Evolutionary conservation across 2,797 vertebrate species (phyloP).

Genomic region (Agapornis canus): DNA sequence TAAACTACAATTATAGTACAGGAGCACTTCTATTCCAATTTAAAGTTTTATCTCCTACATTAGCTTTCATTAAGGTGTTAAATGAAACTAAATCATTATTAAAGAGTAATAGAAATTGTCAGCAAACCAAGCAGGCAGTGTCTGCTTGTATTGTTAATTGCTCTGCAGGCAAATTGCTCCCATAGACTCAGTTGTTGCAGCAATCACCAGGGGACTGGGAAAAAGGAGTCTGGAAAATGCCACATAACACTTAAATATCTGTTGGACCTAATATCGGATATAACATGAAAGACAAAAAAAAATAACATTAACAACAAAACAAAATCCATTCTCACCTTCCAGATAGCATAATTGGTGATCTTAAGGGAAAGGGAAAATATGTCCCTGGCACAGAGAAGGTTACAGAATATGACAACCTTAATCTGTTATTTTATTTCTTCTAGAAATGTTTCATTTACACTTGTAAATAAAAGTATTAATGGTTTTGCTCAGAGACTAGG

Average conservation of each 20-base stretch:
- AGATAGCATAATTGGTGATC: conserved; percentile 10
- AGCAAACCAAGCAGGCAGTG: conserved; percentile 30
- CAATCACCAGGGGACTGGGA: background rate
- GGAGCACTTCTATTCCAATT: conserved; percentile 7
- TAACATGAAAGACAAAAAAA: background rate
- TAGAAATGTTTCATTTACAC: conserved; percentile 26
- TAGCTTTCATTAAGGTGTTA: conserved; percentile 70
- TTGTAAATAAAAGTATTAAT: conserved; percentile 40
- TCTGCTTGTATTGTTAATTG: conserved; percentile 5
- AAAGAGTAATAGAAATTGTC: conserved; percentile 43
- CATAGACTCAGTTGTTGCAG: background rate
- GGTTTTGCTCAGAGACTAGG: background rate
- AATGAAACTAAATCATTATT: conserved; percentile 65
- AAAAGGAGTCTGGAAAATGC: background rate
- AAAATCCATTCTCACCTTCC: conserved; percentile 39
- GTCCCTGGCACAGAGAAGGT: background rate
- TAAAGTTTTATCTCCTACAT: conserved; percentile 57
- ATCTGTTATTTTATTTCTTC: conserved; percentile 7
- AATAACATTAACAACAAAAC: background rate
- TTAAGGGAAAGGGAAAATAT: conserved; percentile 34
- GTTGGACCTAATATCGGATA: background rate
- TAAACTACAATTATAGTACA: background rate
- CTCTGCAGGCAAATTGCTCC: conserved; percentile 13
- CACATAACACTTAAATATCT: background rate
- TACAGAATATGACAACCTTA: conserved; percentile 19